A percentile compares a stretch with the other conserved stretches of the same genome.
Conservation (phyloP, 2,888 invertebrate species). For the Crocallis elinguaria region DNA sequence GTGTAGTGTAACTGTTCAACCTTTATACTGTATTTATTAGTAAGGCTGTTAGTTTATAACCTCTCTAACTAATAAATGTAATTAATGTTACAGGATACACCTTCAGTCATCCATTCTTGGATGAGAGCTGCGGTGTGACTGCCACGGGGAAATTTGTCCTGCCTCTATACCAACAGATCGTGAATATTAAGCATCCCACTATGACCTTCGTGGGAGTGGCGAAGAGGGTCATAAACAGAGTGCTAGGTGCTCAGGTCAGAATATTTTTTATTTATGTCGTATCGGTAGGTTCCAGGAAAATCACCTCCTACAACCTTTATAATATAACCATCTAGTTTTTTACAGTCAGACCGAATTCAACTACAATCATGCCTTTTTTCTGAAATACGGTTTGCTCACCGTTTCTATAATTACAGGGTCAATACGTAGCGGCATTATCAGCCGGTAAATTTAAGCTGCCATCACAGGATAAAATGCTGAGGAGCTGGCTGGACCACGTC, state of each 20-base stretch:
- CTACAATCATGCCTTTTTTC: no score
- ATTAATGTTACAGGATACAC: conserved; percentile 86
- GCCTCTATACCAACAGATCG: conserved; percentile 90
- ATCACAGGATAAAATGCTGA: conserved; percentile 86
- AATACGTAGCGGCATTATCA: conserved; percentile 86
- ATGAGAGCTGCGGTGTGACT: conserved; percentile 85
- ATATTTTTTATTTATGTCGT: background rate
- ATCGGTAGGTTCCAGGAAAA: no score
- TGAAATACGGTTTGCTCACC: no score
- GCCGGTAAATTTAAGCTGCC: conserved; percentile 86
- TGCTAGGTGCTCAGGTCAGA: conserved; percentile 89
- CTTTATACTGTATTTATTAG: no score
- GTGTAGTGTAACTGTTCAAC: no score
- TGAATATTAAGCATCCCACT: conserved; percentile 90
- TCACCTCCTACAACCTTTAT: no score
- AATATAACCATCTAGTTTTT: no score
- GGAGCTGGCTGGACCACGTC: conserved; percentile 83
- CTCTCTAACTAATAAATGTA: background rate
- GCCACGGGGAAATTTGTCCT: conserved; percentile 86
- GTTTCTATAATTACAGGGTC: conserved; percentile 48
- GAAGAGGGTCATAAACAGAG: conserved; percentile 86
- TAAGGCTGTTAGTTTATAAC: background rate
- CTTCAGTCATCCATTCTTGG: conserved; percentile 89
- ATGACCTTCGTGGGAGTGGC: conserved; percentile 91
- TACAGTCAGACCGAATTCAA: no score